These are phyloP conservation scores for Butorides virescens DNA, from an alignment of 2,113 vertebrate species.

Conservation along the genomic window DNA sequence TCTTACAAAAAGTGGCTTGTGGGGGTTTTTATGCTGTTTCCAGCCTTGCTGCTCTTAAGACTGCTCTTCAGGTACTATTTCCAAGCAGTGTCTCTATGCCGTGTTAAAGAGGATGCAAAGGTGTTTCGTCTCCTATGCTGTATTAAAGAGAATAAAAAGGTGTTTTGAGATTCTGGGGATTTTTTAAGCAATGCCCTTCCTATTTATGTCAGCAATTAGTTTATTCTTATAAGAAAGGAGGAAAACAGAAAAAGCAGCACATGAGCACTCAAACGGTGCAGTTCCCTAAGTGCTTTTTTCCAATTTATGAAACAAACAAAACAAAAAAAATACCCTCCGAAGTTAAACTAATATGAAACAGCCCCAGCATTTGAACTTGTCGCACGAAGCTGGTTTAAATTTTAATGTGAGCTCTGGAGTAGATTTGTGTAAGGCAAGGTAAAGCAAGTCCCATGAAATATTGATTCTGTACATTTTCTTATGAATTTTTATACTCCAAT, in stretches of 20 bases:
- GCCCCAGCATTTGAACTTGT: slow-evolving; percentile 89
- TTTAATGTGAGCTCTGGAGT: slow-evolving; percentile 93
- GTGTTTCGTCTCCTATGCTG: background rate
- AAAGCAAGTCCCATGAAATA: slow-evolving; percentile 98
- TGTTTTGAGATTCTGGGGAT: background rate
- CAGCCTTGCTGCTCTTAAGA: background rate
- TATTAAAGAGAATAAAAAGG: background rate
- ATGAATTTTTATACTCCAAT: slow-evolving; percentile 96
- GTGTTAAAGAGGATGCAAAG: background rate
- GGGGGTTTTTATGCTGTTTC: background rate
- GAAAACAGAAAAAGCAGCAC: background rate
- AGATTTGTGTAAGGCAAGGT: slow-evolving; percentile 98
- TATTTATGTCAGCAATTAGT: slow-evolving; percentile 20
- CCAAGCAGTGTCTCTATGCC: background rate
- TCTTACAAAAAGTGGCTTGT: background rate
- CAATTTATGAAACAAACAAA: slow-evolving; percentile 72
- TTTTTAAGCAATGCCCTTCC: background rate
- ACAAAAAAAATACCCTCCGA: slow-evolving; percentile 79
- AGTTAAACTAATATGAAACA: slow-evolving; percentile 87
- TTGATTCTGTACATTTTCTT: slow-evolving; percentile 99
- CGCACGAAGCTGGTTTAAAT: slow-evolving; percentile 87
- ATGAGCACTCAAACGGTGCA: slow-evolving; percentile 20
- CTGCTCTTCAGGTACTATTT: background rate
- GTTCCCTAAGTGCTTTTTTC: slow-evolving; percentile 61
- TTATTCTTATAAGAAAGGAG: slow-evolving; percentile 13